Base-by-base conservation (phyloP, 2,113 vertebrate species). In the Mormyrus lacerda region DNA sequence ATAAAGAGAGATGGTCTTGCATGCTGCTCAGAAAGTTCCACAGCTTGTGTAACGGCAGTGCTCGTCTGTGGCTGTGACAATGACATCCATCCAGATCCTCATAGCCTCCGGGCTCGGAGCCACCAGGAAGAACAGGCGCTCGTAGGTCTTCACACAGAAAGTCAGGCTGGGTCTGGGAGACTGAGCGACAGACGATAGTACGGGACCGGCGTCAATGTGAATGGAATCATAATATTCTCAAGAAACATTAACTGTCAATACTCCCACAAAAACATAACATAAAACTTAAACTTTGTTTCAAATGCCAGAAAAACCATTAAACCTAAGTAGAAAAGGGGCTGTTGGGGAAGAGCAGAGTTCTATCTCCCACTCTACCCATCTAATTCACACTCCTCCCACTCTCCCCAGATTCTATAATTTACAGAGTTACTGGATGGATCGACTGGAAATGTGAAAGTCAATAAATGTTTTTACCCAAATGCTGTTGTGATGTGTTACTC, bases 41-140 rank as follows among this genome's bases (percentile, higher is more conserved):
- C 95, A 97, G 61, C 10, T 31, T 69, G 61, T 13, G 85, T 97
- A 97, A 51, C 95, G 95, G 89, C 95, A 93, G 93, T 97, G 96
- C 88, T 97, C 97, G 1, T 98, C 97, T 0, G 97, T 97, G 0
- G 97, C 97, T 0, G 97, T 98, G 88, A 98, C 97, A 1, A 98
- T 96, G 55, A 98, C 97, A 0, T 97, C 97, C 95, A 98, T 98
- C 97, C 97, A 98, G 35, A 98, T 98, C 1, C 97, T 94, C 97
- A 98, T 97, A 89, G 97, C 96, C 17, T 97, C 97, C 0, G 97
- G 94, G 24, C 94, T 97, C 1, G 96, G 95, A 0, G 97, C 97
- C 90, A 97, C 97, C 92, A 98, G 95, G 89, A 96, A 98, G 93
- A 97, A 98, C 0, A 98, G 96, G 0, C 97, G 96, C 90, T 98